Base-by-base conservation (phyloP, 2,888 invertebrate species). In the Heteropelma amictum region DNA sequence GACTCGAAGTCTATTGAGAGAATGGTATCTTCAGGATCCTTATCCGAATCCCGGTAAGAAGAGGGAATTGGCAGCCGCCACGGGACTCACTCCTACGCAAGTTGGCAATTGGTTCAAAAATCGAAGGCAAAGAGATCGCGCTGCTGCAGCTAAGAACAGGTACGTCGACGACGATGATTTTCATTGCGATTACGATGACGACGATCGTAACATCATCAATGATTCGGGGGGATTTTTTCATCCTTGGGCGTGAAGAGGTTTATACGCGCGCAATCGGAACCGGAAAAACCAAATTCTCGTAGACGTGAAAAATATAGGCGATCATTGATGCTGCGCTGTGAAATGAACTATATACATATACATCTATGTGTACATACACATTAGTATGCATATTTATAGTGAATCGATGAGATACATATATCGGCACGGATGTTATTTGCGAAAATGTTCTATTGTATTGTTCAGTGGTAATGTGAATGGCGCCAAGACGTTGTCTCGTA, bases 21-120 rank as follows among this genome's bases (percentile, higher is more conserved):
- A 99, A 91, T 99, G 98, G 98, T 99, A 99, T 90, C 93, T 98
- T 67, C 97, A 98, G 90, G 98, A 97, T 90, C 96, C 97, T n/a
- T 97, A 97, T 90, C 97, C 97, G 68, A 97, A 97, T 90, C 97
- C 97, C 38, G 95, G 96, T 77, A 97, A 97, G 91, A 97, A 97
- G 90, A 91, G 96, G 80, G 97, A 97, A 89, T 90, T 98, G 84
- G 97, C 97, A 23, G 94, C 94, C 84, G 96, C 96, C 67, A 98
- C 97, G 58, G 97, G 97, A 28, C 92, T 97, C 77, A 97, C 97
- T 63, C 96, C 97, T 40, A 98, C 97, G 56, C 97, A 97, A 90
- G 97, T 97, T 75, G 96, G 96, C 64, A 97, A 97, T 90, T 97
- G 97, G 97, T 97, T 97, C 91, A 97, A 97, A 89, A 97, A 97